Base-by-base conservation (phyloP, 2,797 vertebrate species). In the Pelochelys cantorii region DNA sequence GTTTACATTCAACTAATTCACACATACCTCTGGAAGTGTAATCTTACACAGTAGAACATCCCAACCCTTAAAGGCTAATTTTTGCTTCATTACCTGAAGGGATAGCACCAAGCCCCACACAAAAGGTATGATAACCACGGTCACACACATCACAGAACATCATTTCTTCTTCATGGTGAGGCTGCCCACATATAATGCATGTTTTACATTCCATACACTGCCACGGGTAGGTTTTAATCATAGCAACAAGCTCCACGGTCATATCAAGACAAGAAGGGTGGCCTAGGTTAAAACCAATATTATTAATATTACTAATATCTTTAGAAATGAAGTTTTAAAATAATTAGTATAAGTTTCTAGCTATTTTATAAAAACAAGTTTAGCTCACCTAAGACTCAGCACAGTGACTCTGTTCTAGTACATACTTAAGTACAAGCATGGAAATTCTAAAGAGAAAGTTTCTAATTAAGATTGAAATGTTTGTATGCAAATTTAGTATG, bases 141-240 rank as follows among this genome's bases (percentile, higher is more conserved):
- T 99, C 99, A 97, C 99, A 99, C 92, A 99, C 98, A 97, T 99
- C 99, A 96, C 99, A 99, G 98, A 99, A 99, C 99, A 99, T 99
- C 99, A 99, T 99, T 97, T 99, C 99, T 89, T 99, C 99, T 98
- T 99, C 99, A 0, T 99, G 99, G 96, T 99, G 99, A 79, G 99
- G 99, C 97, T 99, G 99, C 97, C 99, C 98, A 59, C 99, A 99
- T 92, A 99, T 97, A 57, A 98, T 99, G 98, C 99, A 99, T 0
- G 99, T 99, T 98, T 99, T 99, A 95, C 99, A 99, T 97, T 99
- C 99, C 99, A 99, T 99, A 94, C 99, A 99, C 97, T 99, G 99
- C 99, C 99, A 99, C 20, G 98, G 98, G 90, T 99, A 99, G 23
- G 99, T 99, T 97, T 99, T 99, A 97, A 99, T 99, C 97, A 99